A percentile compares a stretch with the other conserved stretches of the same genome.
These are phyloP conservation scores for Epinephelus fuscoguttatus DNA, from an alignment of 2,113 vertebrate genomes.

Conservation along the genomic window DNA sequence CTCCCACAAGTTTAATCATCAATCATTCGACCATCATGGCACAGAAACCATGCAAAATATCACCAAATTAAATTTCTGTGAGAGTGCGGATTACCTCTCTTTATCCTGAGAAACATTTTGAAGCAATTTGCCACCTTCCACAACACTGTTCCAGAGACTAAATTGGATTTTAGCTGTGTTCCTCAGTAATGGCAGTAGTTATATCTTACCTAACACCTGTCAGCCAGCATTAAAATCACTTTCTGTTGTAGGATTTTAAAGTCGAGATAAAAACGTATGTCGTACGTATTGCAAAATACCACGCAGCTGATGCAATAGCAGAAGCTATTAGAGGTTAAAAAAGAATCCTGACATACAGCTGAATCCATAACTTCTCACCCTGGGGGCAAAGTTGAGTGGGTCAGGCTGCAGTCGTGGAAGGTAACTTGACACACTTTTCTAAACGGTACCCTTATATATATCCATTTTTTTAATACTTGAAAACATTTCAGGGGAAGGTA, in stretches of 20 bases:
- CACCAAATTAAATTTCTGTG: background rate
- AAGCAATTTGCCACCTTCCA: background rate
- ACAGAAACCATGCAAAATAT: background rate
- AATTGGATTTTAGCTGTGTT: background rate
- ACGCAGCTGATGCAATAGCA: background rate
- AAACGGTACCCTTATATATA: too few species aligned
- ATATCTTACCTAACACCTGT: background rate
- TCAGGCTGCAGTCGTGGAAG: too few species aligned
- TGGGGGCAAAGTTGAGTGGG: too few species aligned
- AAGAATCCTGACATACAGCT: background rate
- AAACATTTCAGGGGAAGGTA: too few species aligned
- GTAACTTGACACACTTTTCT: too few species aligned
- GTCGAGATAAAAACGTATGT: background rate
- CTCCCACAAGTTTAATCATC: background rate
- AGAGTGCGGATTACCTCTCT: background rate
- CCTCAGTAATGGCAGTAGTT: background rate
- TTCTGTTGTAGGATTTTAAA: background rate
- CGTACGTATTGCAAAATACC: background rate
- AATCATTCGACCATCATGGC: background rate
- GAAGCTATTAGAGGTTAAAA: background rate
- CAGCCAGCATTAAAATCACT: background rate
- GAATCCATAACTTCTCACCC: too few species aligned
- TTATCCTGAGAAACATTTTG: background rate
- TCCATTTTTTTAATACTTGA: too few species aligned
- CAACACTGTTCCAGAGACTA: background rate